Evolutionary conservation across 35 echinoderm and acorn worm species (phyloP), one percentile per base, ranked within the genome.

Genomic region (Diadema setosum): DNA sequence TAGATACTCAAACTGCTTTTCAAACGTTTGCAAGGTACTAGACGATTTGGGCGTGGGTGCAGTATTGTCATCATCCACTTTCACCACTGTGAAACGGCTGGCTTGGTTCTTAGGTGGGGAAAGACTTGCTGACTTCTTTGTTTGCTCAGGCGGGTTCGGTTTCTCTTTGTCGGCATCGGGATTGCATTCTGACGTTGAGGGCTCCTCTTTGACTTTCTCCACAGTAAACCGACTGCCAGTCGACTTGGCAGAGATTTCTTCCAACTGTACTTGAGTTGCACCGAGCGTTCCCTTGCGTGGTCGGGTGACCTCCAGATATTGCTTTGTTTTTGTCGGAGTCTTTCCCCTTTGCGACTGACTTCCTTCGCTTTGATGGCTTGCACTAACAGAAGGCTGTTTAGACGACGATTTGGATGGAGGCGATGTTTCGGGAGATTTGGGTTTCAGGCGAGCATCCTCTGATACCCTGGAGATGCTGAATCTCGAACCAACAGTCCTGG

Each of bases 11-110:
- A n/a, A n/a, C n/a, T n/a, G n/a, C n/a, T n/a, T n/a, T n/a, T n/a
- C n/a, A n/a, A n/a, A n/a, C n/a, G n/a, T n/a, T n/a, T n/a, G n/a
- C n/a, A n/a, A n/a, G n/a, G n/a, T n/a, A n/a, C n/a, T n/a, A n/a
- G n/a, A n/a, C n/a, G n/a, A n/a, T n/a, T n/a, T n/a, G n/a, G n/a
- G n/a, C n/a, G n/a, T n/a, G n/a, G n/a, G n/a, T n/a, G n/a, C n/a
- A n/a, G n/a, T n/a, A n/a, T n/a, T n/a, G n/a, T 78, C 73, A 11
- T 78, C 73, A n/a, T 41, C 73, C 25, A 78, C 40, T 25, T 14
- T 78, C 73, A 41, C 35, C 12, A 78, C 73, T 78, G 73, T 78
- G 40, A 78, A 78, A 18, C 73, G 73, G 44, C 73, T 78, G 25
- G 48, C 48, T n/a, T 52, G n/a, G n/a, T n/a, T n/a, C n/a, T n/a